Base-by-base conservation (phyloP, 1,140 invertebrate genomes). In the Ceratosolen solmsi region DNA sequence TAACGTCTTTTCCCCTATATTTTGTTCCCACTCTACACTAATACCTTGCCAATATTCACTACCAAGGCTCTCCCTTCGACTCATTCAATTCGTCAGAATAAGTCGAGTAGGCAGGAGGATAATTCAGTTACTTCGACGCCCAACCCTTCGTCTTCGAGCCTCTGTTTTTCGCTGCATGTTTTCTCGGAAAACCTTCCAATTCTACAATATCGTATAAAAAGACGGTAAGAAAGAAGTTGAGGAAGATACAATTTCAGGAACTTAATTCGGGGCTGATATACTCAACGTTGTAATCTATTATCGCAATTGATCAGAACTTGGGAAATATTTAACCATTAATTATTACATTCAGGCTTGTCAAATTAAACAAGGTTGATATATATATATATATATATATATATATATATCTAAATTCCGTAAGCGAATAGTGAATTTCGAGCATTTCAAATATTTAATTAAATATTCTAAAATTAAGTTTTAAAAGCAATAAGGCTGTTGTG, bases 61-160 rank as follows among this genome's bases (percentile, higher is more conserved):
- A 56, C 65, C 74, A 68, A 80, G 51, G 41, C 56, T 30, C 72
- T 82, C 84, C 80, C 85, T 85, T 84, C 74, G 80, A 79, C 82
- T 85, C 86, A 87, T 79, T 83, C 83, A 86, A 87, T 87, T 85
- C 78, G 82, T 87, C 85, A 86, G 78, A 80, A 84, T 87, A 86
- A 88, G 82, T 83, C 75, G 76, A 70, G 58, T 80, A 65, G 84
- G 84, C 84, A 85, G 70, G 72, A 77, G 81, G 83, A 84, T 87
- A 87, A 87, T 87, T 87, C 84, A 84, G 78, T 87, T 85, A 86
- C 75, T 83, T 83, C 84, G 83, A 84, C 58, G 49, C 71, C 58
- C 71, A n/a, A 65, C 30, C 27, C 54, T 73, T 73, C n/a, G 58
- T 75, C 30, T 30, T 65, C n/a, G 20, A 22, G 30, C 41, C 41